These are phyloP conservation scores for Samia ricini DNA, from an alignment of 1,140 invertebrate genomes.

Conservation along the genomic window DNA sequence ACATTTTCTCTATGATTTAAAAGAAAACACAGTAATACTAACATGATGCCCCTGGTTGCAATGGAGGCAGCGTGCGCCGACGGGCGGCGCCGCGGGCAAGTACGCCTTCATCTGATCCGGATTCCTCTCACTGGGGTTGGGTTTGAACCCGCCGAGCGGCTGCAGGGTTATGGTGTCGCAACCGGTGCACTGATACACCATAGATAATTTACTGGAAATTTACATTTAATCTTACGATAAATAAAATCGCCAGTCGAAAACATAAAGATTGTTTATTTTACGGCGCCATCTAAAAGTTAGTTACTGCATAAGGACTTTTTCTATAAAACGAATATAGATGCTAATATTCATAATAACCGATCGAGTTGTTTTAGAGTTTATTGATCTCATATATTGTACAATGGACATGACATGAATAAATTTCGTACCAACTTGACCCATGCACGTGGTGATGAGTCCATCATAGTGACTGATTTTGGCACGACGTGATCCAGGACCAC, in stretches of 20 bases:
- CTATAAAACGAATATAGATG: too few relatives aligned
- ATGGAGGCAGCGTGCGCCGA: constrained; percentile 84
- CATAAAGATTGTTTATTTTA: too few relatives aligned
- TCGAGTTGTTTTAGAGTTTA: too few relatives aligned
- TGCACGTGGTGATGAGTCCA: too few relatives aligned
- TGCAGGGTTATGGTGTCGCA: constrained; percentile 90
- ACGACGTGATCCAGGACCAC: too few relatives aligned
- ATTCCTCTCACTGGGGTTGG: constrained; percentile 78
- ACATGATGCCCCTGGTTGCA: constrained; percentile 87
- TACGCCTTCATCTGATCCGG: constrained; percentile 80
- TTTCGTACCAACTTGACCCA: too few relatives aligned
- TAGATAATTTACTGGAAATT: constrained; percentile 86
- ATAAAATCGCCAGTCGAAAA: background rate
- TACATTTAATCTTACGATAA: background rate
- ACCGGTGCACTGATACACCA: constrained; percentile 93
- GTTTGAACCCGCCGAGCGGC: constrained; percentile 83
- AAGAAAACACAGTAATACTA: constrained; percentile 40
- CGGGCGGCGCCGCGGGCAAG: constrained; percentile 83
- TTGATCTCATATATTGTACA: too few relatives aligned
- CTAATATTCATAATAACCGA: too few relatives aligned
- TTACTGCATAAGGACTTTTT: too few relatives aligned
- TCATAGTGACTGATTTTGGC: too few relatives aligned
- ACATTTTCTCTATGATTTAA: background rate
- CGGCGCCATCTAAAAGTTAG: too few relatives aligned
- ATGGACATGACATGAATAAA: too few relatives aligned